Evolutionary conservation across 2,113 vertebrate species (phyloP), one percentile per base, ranked within the genome.

Genomic region (Stigmatopora argus): DNA sequence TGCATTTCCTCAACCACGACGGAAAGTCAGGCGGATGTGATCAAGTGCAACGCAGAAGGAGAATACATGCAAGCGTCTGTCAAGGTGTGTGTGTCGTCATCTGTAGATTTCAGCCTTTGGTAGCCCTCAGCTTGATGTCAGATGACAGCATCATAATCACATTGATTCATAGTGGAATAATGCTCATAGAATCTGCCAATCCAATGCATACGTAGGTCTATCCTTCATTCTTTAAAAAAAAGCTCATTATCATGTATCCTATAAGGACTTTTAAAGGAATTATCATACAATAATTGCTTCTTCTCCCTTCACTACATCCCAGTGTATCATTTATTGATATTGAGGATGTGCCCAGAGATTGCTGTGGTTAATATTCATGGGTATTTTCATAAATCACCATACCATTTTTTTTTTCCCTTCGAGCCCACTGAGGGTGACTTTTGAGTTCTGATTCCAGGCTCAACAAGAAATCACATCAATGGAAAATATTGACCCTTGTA

Each of bases 21-120:
- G 75, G 72, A 79, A 84, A 86, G 81, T 81, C 85, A 86, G 77
- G 62, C 77, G 83, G 70, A 81, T 73, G 73, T 88, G 86, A 88
- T 83, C 68, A 83, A 84, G 84, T 77, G 73, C 67, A 57, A 80
- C 77, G 83, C 73, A 78, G 64, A 73, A 64, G 38, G 69, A 74
- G 85, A 86, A 87, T 84, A 82, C 80, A 69, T 87, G 82, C 83
- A 78, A 18, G 77, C 77, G 48, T 53, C 9, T 12, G 38, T 41
- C 38, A 41, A 41, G 26, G 26, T 41, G 31, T 10, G 41, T 10
- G 41, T 23, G 12, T 44, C 56, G 14, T 51, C 55, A 12, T 19
- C 9, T 44, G 58, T 38, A 15, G 17, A 46, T 31, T 45, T 71
- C 70, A 60, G 46, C 60, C 75, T 73, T 67, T 72, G 76, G 57